phyloP scores from a whole-genome alignment of 2,888 invertebrate genomes.

The Plagodis dolabraria region DNA sequence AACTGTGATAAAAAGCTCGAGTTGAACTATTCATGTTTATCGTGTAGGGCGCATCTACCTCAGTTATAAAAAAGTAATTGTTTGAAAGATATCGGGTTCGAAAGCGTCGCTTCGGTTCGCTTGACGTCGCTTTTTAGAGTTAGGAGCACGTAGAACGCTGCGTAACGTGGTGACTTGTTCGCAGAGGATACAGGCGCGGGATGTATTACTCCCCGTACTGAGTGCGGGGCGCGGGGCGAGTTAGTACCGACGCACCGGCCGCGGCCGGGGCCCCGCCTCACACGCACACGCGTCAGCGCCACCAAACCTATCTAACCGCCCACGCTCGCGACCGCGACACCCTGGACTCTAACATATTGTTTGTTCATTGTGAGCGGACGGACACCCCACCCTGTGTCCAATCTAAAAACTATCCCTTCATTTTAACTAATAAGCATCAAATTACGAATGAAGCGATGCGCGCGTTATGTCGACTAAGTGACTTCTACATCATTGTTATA shows the following conservation, averaged over 20 bases:
- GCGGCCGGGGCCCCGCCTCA: not conserved
- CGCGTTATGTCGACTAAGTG: not conserved
- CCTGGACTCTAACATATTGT: conserved; percentile 15
- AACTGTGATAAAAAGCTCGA: no score
- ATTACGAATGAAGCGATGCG: conserved; percentile 3
- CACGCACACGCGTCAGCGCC: not conserved
- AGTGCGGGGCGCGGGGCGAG: conserved; percentile 60
- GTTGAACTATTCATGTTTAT: no score
- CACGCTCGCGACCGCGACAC: conserved; percentile 9
- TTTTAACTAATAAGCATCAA: not conserved
- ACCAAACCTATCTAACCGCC: not conserved
- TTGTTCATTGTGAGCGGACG: conserved; percentile 15
- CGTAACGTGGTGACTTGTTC: conserved; percentile 76
- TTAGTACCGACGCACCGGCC: not conserved
- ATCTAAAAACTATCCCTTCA: not conserved
- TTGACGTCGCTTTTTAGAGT: no score
- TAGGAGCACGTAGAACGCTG: no score
- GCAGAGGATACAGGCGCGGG: conserved; percentile 89
- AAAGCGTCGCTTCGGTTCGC: no score
- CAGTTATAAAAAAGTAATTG: no score
- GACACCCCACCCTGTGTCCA: conserved; percentile 20
- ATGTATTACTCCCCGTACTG: conserved; percentile 89
- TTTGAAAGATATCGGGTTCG: no score
- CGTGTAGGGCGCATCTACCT: no score
- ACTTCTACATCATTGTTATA: no score